A percentile compares a stretch with the other conserved stretches of the same genome.
These are phyloP conservation scores for Platorchestia sp. DNA, from an alignment of 1,140 invertebrate genomes.

Conservation along the genomic window DNA sequence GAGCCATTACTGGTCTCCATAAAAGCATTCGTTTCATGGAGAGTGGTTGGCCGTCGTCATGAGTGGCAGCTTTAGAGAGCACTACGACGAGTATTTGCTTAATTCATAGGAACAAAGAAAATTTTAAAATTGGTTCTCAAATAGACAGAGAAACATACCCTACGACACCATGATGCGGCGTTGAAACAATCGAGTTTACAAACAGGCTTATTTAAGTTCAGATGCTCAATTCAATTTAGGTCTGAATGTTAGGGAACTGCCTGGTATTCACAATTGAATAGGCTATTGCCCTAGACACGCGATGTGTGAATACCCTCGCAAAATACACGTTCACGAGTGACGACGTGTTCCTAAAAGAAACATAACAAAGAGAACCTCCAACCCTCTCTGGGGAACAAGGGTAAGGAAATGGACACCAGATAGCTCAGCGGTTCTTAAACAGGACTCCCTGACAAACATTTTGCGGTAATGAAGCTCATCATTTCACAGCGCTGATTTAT, in stretches of 20 bases:
- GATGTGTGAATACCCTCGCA: background rate
- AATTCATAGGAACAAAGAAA: background rate
- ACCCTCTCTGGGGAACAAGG: too few species aligned
- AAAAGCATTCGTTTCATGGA: background rate
- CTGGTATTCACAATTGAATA: background rate
- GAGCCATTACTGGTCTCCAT: background rate
- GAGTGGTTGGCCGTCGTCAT: background rate
- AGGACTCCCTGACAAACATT: too few species aligned
- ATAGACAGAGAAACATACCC: background rate
- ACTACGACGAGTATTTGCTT: background rate
- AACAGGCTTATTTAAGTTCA: background rate
- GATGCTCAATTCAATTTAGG: background rate
- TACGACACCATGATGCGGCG: background rate
- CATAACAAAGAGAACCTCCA: background rate
- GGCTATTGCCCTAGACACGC: background rate
- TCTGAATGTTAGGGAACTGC: background rate
- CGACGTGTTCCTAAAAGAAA: background rate
- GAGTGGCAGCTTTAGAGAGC: background rate
- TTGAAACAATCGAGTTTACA: background rate
- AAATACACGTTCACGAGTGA: background rate
- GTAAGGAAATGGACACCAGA: too few species aligned
- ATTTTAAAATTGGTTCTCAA: background rate
- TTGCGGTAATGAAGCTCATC: too few species aligned
- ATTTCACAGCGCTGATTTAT: too few species aligned
- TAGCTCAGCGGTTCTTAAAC: too few species aligned